Conservation (phyloP, 2,888 invertebrate species). For the Colletes collaris region DNA sequence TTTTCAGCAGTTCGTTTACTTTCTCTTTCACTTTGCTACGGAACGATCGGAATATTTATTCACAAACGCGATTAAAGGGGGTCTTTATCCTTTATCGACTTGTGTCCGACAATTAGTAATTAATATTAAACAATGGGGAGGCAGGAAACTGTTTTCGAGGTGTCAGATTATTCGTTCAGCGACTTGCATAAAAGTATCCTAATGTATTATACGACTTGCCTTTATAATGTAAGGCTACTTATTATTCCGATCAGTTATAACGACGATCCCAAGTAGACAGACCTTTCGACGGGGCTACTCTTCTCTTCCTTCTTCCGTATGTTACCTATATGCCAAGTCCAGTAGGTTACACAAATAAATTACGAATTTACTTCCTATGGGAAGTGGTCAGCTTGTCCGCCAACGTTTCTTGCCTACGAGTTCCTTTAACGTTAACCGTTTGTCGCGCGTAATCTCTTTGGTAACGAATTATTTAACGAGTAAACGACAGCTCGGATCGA, state of each 20-base stretch:
- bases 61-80: too few species aligned
- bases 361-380: constrained; percentile 42
- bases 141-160: constrained; percentile 29
- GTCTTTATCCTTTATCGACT: neutral
- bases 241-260: constrained; percentile 60
- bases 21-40: neutral
- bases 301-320: constrained; percentile 63
- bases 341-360: constrained; percentile 42
- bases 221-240: constrained; percentile 42
- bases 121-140: neutral
- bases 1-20: neutral
- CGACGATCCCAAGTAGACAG: constrained; percentile 46
- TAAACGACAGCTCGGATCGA: too few species aligned
- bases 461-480: too few species aligned
- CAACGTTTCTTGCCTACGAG: too few species aligned
- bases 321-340: constrained; percentile 36
- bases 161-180: constrained; percentile 26
- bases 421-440: too few species aligned
- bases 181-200: constrained; percentile 38
- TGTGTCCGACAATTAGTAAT: neutral
- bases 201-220: constrained; percentile 36
- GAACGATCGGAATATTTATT: too few species aligned
- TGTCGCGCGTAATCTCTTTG: too few species aligned
- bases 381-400: too few species aligned
- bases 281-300: constrained; percentile 45